Evolutionary conservation across 92 coral and sea anemone species (phyloP).

Genomic region (Desmophyllum pertusum): DNA sequence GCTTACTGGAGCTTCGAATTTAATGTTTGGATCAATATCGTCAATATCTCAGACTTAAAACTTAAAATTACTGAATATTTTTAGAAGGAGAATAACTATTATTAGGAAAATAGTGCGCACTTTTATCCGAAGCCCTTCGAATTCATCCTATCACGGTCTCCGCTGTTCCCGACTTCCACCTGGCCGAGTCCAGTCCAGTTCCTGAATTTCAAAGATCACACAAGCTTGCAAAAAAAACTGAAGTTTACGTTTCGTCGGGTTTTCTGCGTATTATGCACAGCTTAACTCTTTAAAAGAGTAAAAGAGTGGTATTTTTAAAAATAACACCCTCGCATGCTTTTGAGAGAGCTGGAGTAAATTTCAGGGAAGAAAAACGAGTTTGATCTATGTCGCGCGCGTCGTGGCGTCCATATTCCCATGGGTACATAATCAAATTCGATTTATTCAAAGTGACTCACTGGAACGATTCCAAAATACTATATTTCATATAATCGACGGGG

Average conservation of each 20-base stretch:
- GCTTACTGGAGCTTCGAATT: no score
- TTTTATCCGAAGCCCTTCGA: neutral
- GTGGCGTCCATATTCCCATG: neutral
- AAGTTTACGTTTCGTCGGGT: constrained; percentile 16
- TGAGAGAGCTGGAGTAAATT: neutral
- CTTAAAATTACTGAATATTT: no score
- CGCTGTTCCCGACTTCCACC: neutral
- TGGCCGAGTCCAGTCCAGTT: constrained; percentile 22
- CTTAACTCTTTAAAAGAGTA: neutral
- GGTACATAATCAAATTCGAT: constrained; percentile 1
- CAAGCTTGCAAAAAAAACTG: constrained; percentile 1
- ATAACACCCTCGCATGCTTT: neutral
- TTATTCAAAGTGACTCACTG: constrained; percentile 17
- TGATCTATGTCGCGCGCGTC: neutral
- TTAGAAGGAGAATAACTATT: no score
- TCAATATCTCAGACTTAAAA: no score
- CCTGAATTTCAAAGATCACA: constrained; percentile 36
- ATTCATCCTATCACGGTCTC: neutral
- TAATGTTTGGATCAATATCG: no score
- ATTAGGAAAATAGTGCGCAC: no score
- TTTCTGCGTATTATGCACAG: neutral
- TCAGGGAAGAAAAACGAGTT: neutral
- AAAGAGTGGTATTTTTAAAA: neutral
- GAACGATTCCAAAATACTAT: constrained; percentile 13
- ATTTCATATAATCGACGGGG: neutral